Evolutionary conservation across 2,113 vertebrate species (phyloP).

Genomic region (Natator depressus): DNA sequence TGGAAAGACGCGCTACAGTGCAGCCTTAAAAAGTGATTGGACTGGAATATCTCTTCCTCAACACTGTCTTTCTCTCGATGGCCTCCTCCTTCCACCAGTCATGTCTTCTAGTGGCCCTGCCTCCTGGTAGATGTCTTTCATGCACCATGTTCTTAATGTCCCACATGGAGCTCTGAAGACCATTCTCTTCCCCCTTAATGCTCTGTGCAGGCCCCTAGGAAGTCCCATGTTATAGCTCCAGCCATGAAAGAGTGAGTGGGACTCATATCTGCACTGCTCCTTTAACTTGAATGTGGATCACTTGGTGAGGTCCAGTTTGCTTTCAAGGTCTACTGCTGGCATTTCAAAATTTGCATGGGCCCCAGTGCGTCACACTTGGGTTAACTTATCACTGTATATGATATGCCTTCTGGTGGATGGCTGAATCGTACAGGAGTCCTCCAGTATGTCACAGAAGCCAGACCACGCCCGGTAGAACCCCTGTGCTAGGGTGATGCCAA

Average conservation of each 20-base stretch:
- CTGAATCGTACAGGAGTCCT: neutral
- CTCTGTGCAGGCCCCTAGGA: neutral
- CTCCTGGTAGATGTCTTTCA: neutral
- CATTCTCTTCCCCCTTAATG: neutral
- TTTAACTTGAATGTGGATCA: neutral
- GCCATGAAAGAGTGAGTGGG: neutral
- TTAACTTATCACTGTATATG: neutral
- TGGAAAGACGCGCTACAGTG: neutral
- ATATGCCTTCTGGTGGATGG: no score
- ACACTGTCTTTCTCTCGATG: neutral
- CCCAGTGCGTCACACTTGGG: neutral
- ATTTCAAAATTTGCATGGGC: neutral
- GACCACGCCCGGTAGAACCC: neutral
- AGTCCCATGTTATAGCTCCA: neutral
- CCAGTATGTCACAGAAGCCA: neutral
- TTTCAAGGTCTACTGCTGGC: neutral
- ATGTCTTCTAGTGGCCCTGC: neutral
- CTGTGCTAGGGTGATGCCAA: neutral
- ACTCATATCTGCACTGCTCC: neutral
- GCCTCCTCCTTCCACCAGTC: neutral
- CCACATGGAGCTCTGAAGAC: neutral
- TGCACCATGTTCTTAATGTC: neutral
- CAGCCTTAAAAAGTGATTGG: neutral
- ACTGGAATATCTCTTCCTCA: conserved; percentile 10
- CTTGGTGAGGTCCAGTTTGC: neutral